Evolutionary conservation across 1,140 invertebrate species (phyloP), one percentile per base, ranked within the genome.

Genomic region (Drosophila serrata): DNA sequence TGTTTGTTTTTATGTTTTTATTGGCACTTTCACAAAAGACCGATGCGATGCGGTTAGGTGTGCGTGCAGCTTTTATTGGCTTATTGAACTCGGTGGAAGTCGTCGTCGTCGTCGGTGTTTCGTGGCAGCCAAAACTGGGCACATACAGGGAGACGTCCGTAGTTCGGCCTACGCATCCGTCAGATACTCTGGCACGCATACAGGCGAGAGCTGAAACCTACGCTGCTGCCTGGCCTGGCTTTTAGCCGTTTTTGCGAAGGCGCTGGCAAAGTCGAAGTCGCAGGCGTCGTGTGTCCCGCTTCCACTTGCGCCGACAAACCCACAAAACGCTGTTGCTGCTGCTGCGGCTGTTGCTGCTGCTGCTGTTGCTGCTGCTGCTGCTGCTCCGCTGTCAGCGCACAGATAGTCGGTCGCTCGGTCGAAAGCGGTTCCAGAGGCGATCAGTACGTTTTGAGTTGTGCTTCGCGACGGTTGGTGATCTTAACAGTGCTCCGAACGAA

Each of bases 391-490:
- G 73, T 81, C 82, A 80, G 69, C 67, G 68, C 78, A 64, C 74
- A 82, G 84, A 88, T 84, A 88, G 74, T 75, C 85, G 75, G 51
- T 55, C 17, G 31, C 31, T 53, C 51, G 51, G 72, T 64, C 68
- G 79, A 91, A 91, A 91, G 90, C 76, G 61, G 74, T 85, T 91
- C 79, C 90, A 91, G 90, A 76, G 74, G 22, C 74, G 90, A 91
- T 91, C 90, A 91, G 90, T 91, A 87, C 82, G 90, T 87, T 90
- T 91, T 87, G 90, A 90, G 90, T 92, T 90, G 85, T 91, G 84
- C 75, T 91, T 75, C 85, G 90, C 90, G 81, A 86, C 90, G 90
- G 90, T 90, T 91, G 86, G 62, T 78, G 73, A 90, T 90, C 85
- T 90, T 77, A 72, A 72, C 61, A 88, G 69, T 79, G 69, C 79